These are phyloP conservation scores for Patella caerulea DNA, from an alignment of 2,888 invertebrate genomes.

Conservation along the genomic window DNA sequence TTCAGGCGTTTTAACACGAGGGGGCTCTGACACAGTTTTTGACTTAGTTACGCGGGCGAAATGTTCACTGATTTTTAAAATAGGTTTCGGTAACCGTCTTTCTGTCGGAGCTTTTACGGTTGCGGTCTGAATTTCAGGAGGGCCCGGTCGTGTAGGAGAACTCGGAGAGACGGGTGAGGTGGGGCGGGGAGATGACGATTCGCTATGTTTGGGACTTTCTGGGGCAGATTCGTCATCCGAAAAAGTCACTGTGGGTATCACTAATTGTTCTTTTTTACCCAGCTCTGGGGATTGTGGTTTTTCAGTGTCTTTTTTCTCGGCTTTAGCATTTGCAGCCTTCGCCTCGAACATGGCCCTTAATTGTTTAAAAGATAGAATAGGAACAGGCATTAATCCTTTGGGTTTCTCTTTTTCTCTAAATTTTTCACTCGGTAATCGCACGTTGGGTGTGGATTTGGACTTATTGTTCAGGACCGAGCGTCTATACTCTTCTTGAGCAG, in stretches of 20 bases:
- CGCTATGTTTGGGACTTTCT: neutral
- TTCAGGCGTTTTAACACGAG: slow-evolving; percentile 17
- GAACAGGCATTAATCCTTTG: slow-evolving; percentile 59
- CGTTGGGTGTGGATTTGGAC: slow-evolving; percentile 29
- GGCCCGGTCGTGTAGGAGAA: slow-evolving; percentile 15
- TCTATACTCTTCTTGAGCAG: slow-evolving; percentile 5
- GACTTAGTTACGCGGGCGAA: neutral
- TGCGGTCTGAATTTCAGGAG: slow-evolving; percentile 32
- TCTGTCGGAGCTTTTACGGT: slow-evolving; percentile 36
- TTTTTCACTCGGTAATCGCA: slow-evolving; percentile 62
- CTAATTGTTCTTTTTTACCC: slow-evolving; percentile 4
- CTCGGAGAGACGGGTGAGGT: slow-evolving; percentile 23
- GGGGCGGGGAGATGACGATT: neutral
- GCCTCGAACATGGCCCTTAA: slow-evolving; percentile 62
- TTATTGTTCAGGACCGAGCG: neutral
- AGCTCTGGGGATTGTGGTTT: slow-evolving; percentile 9
- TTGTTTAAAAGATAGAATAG: slow-evolving; percentile 63
- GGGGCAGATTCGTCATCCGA: slow-evolving; percentile 20
- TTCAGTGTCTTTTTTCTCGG: slow-evolving; percentile 18
- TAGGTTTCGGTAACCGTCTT: slow-evolving; percentile 4
- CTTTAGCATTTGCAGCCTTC: slow-evolving; percentile 26
- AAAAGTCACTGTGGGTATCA: slow-evolving; percentile 24
- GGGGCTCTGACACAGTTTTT: slow-evolving; percentile 20
- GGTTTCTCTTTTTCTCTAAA: slow-evolving; percentile 54
- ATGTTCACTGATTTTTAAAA: slow-evolving; percentile 4